Base-by-base conservation (phyloP, 2,113 vertebrate genomes). In the Pygoscelis antarcticus region DNA sequence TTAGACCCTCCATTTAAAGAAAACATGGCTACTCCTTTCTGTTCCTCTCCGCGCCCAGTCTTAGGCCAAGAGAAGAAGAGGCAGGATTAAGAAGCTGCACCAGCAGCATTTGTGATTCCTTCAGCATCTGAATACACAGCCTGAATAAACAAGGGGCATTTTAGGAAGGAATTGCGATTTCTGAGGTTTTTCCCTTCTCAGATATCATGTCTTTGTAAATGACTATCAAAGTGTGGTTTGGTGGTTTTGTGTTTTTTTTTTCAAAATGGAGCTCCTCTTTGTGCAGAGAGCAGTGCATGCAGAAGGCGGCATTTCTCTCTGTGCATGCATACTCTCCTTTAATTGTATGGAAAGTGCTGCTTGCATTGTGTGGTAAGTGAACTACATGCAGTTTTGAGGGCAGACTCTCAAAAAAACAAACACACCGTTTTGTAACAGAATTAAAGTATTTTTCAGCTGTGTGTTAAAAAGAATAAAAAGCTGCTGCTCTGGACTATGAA, bases 381-480 rank as follows among this genome's bases (percentile, higher is more conserved):
- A 54, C 30, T 62, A 40, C 1, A 2, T 15, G 17, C 13, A 5
- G 17, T 30, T 74, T 54, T n/a, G 51, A 55, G 49, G 34, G 54
- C 27, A 20, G n/a, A 9, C 49, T 57, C 42, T 42, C 42, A 42
- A 25, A 64, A 87, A 62, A 84, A 17, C 21, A 54, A 80, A 54
- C 26, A 40, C 13, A 51, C 23, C 2, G 6, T 61, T 68, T 80
- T 72, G 42, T 34, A 79, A 52, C 7, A 72, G 88, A 78, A 95
- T 49, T 79, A 47, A 91, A 97, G 49, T 10, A 71, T 83, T 93
- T 93, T 97, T 96, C 78, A 54, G 57, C 52, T 68, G 36, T 55
- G 49, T 85, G 69, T 61, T 93, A 68, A 91, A 96, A 97, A 91
- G 70, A 94, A 93, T 77, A 94, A 96, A 94, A 66, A 91, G 49